A percentile compares a stretch with the other conserved stretches of the same genome.
Evolutionary conservation across 2,888 invertebrate species (phyloP).

Genomic region (Ganaspis brasiliensis): DNA sequence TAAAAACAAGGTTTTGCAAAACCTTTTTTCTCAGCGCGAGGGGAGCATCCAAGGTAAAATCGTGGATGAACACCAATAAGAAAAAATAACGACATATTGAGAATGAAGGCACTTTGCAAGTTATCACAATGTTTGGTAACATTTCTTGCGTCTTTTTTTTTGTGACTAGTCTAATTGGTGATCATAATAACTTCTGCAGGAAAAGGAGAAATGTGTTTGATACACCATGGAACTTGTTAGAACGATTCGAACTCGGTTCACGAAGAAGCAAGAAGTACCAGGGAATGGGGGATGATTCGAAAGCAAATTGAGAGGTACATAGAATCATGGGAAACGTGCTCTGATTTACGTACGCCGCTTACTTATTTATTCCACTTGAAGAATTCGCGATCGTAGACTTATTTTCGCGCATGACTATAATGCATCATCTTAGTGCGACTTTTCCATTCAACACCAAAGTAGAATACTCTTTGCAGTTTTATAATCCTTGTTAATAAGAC

Average conservation of each 20-base stretch:
- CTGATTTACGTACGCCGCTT: constrained; percentile 40
- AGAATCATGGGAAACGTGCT: constrained; percentile 41
- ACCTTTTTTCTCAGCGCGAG: no score
- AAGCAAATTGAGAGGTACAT: constrained; percentile 31
- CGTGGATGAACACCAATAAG: no score
- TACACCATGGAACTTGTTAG: constrained; percentile 33
- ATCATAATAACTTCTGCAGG: constrained; percentile 22
- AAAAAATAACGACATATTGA: not conserved
- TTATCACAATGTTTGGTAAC: not conserved
- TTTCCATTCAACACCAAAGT: constrained; percentile 15
- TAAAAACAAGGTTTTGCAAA: no score
- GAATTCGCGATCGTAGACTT: constrained; percentile 42
- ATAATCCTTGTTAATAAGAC: constrained; percentile 22
- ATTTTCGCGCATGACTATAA: constrained; percentile 41
- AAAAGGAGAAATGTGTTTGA: constrained; percentile 32
- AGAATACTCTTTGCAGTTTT: not conserved
- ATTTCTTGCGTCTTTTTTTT: not conserved
- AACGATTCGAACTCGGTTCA: constrained; percentile 25
- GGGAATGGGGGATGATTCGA: constrained; percentile 11
- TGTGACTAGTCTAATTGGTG: constrained; percentile 9
- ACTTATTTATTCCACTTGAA: constrained; percentile 44
- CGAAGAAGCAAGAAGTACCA: not conserved
- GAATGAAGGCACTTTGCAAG: not conserved
- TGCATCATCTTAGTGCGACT: constrained; percentile 23
- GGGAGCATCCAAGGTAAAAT: no score